Percentiles rank a stretch among this genome's conserved stretches.
phyloP scores from a whole-genome alignment of 2,113 vertebrate species.

The Ceyx cyanopectus region DNA sequence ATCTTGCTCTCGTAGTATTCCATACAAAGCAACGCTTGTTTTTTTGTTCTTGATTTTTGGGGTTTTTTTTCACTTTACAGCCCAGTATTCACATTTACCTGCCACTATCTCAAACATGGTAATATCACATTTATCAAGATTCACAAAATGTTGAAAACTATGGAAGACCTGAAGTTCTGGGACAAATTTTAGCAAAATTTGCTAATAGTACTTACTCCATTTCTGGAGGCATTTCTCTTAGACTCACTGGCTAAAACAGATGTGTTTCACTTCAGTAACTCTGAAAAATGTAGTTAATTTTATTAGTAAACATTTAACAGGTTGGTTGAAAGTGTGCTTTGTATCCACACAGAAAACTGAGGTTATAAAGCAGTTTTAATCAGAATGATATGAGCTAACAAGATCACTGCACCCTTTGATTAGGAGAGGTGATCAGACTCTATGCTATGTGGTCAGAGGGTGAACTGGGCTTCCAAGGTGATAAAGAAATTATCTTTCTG shows the following conservation, averaged over 20 bases:
- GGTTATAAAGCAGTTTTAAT: not conserved
- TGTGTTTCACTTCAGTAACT: not conserved
- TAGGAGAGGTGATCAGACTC: not conserved
- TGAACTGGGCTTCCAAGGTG: not conserved
- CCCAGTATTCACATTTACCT: not conserved
- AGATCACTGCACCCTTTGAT: not conserved
- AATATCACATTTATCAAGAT: not conserved
- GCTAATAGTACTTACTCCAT: not conserved
- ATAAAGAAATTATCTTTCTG: not conserved
- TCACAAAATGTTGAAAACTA: not conserved
- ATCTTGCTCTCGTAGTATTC: not conserved
- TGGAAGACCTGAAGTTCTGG: not conserved
- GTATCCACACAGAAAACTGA: not conserved
- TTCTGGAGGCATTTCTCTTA: not conserved
- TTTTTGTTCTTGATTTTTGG: too few species aligned
- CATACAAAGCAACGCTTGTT: not conserved
- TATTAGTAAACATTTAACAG: not conserved
- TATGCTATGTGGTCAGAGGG: not conserved
- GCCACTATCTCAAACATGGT: not conserved
- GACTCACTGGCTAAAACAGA: not conserved
- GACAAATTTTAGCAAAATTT: not conserved
- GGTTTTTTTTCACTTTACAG: not conserved
- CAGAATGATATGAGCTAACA: not conserved
- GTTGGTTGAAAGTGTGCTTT: not conserved
- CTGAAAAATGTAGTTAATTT: not conserved